These are phyloP conservation scores for Parus major DNA, from an alignment of 2,113 vertebrate genomes.

Conservation along the genomic window DNA sequence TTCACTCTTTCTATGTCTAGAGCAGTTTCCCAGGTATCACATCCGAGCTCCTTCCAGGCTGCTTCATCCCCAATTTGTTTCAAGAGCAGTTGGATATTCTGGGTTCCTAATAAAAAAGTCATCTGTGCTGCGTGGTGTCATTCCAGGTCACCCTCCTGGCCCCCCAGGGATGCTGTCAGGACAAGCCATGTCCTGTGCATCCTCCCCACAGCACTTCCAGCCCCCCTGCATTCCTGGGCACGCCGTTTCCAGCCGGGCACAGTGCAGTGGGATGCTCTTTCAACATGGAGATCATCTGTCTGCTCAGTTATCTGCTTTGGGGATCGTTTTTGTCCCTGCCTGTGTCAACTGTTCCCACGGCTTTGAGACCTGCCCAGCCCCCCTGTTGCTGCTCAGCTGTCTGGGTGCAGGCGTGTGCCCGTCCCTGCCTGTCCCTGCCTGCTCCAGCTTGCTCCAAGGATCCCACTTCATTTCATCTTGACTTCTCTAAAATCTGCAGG, in stretches of 20 bases:
- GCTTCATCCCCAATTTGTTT: fast-evolving
- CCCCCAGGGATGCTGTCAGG: not conserved
- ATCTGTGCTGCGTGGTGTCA: fast-evolving
- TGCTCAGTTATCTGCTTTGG: not conserved
- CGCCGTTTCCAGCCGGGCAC: fast-evolving
- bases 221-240: not conserved
- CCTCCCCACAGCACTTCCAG: not conserved
- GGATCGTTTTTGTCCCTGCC: not conserved
- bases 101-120: not conserved
- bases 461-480: not conserved
- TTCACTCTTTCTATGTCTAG: not conserved
- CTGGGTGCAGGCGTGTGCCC: not conserved
- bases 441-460: not conserved
- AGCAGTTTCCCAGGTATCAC: not conserved
- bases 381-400: not conserved
- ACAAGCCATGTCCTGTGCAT: not conserved
- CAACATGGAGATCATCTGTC: not conserved
- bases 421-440: not conserved
- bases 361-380: not conserved
- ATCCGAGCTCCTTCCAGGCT: not conserved
- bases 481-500: not conserved
- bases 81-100: not conserved
- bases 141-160: not conserved
- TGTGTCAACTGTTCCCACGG: not conserved
- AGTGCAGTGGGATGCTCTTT: fast-evolving